Conservation (phyloP, 2,797 vertebrate genomes). For the Carcharodon carcharias region DNA sequence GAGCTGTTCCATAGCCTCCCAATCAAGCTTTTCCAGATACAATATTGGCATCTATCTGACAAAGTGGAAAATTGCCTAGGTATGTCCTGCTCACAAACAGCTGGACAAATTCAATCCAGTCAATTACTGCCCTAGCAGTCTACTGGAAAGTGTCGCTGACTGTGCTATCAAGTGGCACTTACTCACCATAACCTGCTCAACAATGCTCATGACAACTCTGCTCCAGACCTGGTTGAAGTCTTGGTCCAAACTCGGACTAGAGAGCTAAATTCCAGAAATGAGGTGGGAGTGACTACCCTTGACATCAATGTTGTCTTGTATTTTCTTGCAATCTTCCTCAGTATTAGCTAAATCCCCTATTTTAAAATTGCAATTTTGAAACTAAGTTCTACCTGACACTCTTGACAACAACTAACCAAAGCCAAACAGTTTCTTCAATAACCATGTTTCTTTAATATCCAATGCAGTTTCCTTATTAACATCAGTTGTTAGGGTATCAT, state of each 20-base stretch:
- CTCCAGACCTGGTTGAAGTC: not conserved
- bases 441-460: not conserved
- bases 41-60: not conserved
- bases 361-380: not conserved
- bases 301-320: not conserved
- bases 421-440: not conserved
- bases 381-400: not conserved
- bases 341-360: not conserved
- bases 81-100: not conserved
- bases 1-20: not conserved
- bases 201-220: not conserved
- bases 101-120: not conserved
- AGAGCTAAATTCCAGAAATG: no score
- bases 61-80: not conserved
- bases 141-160: not conserved
- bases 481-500: not conserved
- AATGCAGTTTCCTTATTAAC: not conserved
- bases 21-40: not conserved
- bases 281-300: not conserved
- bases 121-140: not conserved
- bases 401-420: not conserved
- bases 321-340: not conserved
- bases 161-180: not conserved
- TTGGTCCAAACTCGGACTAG: no score
- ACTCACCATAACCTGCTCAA: not conserved